Conservation (phyloP, 2,888 invertebrate genomes). For the Pachymerium ferrugineum region DNA sequence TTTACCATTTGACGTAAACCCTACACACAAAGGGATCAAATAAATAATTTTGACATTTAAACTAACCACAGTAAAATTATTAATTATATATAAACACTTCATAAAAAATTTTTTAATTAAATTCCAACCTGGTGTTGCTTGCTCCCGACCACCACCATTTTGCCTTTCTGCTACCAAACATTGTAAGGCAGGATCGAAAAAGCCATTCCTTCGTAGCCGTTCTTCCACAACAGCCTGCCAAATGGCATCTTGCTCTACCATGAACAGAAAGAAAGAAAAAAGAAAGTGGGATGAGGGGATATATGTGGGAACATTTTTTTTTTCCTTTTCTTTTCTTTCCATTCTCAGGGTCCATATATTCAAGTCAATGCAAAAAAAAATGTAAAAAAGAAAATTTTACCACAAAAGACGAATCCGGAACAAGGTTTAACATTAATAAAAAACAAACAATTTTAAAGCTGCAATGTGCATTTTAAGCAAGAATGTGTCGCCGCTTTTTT, state of each 20-base stretch:
- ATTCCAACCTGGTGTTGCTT: conserved; percentile 17
- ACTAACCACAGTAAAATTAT: background rate
- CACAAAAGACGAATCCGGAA: background rate
- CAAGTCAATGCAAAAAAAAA: background rate
- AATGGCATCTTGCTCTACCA: conserved; percentile 39
- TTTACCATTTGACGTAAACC: conserved; percentile 4
- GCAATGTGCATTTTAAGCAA: background rate
- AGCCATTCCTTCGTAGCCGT: conserved; percentile 36
- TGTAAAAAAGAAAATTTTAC: background rate
- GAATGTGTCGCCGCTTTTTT: background rate
- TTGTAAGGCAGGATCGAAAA: conserved; percentile 26
- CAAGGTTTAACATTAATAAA: background rate
- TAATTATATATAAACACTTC: background rate
- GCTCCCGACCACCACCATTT: conserved; percentile 9
- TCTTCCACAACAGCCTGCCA: conserved; percentile 40
- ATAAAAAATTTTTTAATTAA: background rate
- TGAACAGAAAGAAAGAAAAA: conserved; percentile 20
- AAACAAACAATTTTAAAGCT: background rate
- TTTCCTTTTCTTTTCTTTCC: conserved; percentile 27
- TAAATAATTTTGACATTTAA: background rate
- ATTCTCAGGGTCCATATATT: conserved; percentile 11
- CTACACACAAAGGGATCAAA: background rate
- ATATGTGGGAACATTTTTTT: conserved; percentile 4
- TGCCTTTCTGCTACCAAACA: conserved; percentile 8
- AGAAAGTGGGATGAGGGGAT: conserved; percentile 1